Evolutionary conservation across 1,140 invertebrate species (phyloP), one percentile per base, ranked within the genome.

Genomic region (Apis laboriosa): DNA sequence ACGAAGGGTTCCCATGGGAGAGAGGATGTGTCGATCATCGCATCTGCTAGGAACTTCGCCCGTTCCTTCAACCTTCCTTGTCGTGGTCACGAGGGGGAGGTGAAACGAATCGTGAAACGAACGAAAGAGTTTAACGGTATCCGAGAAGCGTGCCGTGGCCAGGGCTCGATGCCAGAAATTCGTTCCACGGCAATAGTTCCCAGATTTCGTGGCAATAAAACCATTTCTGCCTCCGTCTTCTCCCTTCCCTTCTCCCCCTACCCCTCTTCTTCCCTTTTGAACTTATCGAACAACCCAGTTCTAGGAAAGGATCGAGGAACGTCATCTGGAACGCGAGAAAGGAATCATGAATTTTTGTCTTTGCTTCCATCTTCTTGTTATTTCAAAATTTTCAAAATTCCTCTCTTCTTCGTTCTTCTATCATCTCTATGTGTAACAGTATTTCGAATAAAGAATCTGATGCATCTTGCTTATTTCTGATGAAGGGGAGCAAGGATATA

Each of bases 121-220:
- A 63, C 43, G 55, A 71, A 72, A 71, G 67, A 79, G 49, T 71
- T 80, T 73, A 73, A 73, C 78, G 34, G 70, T 55, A 51, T 63
- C 78, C 66, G 19, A 73, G n/a, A 28, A 80, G 49, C 67, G 68
- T 61, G 49, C 56, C 15, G n/a, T 19, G 15, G n/a, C 19, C 21
- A n/a, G 68, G 70, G 58, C 56, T 28, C 11, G 68, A 1, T 78
- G 77, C 77, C 77, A 80, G 68, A 34, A 72, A 72, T 72, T 72
- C 51, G 24, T 72, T 64, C 58, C 24, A 15, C 58, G 9, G 56
- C 67, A 55, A 80, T 55, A 56, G 51, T 80, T 72, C 34, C 56
- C 68, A 80, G 58, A 80, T 80, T 80, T 72, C 77, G 15, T 58
- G 66, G 66, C 55, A 68, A 70, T 78, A 78, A 70, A 78, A 70